These are phyloP conservation scores for Metaphire vulgaris DNA, from an alignment of 1,140 invertebrate genomes.

Conservation along the genomic window DNA sequence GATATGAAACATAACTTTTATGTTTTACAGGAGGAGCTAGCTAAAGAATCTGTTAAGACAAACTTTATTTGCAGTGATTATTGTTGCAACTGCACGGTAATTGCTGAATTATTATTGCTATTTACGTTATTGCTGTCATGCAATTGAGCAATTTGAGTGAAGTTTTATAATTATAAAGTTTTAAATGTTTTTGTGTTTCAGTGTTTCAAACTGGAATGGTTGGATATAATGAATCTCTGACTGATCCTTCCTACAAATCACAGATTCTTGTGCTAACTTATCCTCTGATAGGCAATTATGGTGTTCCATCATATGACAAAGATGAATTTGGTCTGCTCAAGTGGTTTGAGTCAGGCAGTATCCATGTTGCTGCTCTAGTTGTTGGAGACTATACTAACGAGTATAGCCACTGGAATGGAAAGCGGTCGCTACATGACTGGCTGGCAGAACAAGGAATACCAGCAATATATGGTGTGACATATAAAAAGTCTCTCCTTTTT, in stretches of 20 bases:
- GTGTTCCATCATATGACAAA: slow-evolving; percentile 68
- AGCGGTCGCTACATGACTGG: slow-evolving; percentile 74
- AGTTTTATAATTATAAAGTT: neutral
- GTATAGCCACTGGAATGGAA: slow-evolving; percentile 83
- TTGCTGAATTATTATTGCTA: too few relatives aligned
- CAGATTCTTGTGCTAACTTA: slow-evolving; percentile 95
- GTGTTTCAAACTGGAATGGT: slow-evolving; percentile 99
- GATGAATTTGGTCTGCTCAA: slow-evolving; percentile 71
- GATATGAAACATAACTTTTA: too few relatives aligned
- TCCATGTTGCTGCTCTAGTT: slow-evolving; percentile 87
- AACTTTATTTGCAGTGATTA: neutral
- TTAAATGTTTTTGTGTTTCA: slow-evolving; percentile 44
- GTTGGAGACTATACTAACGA: slow-evolving; percentile 70
- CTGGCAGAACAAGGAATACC: slow-evolving; percentile 70
- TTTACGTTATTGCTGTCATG: neutral
- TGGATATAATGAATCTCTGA: slow-evolving; percentile 93
- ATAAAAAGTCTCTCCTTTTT: too few relatives aligned
- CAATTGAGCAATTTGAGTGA: neutral
- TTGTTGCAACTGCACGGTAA: too few relatives aligned
- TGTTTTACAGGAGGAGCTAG: too few relatives aligned
- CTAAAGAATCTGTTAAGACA: neutral
- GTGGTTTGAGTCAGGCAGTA: slow-evolving; percentile 83
- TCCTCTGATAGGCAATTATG: slow-evolving; percentile 96
- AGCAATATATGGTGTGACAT: slow-evolving; percentile 62
- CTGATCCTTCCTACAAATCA: slow-evolving; percentile 91